These are phyloP conservation scores for Pachyrhynchus sulphureomaculatus DNA, from an alignment of 1,140 invertebrate species.

Conservation along the genomic window DNA sequence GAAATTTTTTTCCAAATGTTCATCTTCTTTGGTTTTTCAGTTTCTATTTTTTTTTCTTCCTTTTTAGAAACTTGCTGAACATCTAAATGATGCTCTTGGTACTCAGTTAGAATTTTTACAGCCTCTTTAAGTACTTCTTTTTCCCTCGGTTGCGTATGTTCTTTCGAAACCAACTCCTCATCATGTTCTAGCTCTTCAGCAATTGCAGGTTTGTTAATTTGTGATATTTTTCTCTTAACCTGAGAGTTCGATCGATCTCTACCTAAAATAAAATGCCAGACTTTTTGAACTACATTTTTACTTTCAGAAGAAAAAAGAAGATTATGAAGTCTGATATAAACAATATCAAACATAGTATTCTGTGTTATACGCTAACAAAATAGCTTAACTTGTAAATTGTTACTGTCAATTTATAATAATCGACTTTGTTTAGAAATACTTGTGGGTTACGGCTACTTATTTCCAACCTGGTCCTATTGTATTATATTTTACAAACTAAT, in stretches of 20 bases:
- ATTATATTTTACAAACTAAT: too few relatives aligned
- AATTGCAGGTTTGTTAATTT: constrained; percentile 49
- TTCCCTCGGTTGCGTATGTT: constrained; percentile 24
- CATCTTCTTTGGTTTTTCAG: constrained; percentile 17
- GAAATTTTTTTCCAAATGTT: constrained; percentile 45
- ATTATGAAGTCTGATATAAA: too few relatives aligned
- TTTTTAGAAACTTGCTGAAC: constrained; percentile 5
- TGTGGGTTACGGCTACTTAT: too few relatives aligned
- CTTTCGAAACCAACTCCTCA: constrained; percentile 38
- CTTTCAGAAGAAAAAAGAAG: neutral
- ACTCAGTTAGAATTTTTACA: constrained; percentile 36
- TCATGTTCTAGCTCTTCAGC: constrained; percentile 54
- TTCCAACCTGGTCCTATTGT: too few relatives aligned
- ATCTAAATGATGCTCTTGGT: constrained; percentile 27
- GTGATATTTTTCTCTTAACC: constrained; percentile 25
- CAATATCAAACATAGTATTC: too few relatives aligned
- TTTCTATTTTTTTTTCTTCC: constrained; percentile 3
- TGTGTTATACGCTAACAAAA: too few relatives aligned
- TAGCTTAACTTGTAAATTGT: too few relatives aligned
- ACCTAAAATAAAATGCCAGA: constrained; percentile 5
- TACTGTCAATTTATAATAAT: too few relatives aligned
- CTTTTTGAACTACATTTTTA: too few relatives aligned
- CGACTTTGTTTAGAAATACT: too few relatives aligned
- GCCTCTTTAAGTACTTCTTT: constrained; percentile 41
- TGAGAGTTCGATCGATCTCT: constrained; percentile 14